Evolutionary conservation across 1,140 invertebrate genomes (phyloP).

Genomic region (Bombus sylvicola): DNA sequence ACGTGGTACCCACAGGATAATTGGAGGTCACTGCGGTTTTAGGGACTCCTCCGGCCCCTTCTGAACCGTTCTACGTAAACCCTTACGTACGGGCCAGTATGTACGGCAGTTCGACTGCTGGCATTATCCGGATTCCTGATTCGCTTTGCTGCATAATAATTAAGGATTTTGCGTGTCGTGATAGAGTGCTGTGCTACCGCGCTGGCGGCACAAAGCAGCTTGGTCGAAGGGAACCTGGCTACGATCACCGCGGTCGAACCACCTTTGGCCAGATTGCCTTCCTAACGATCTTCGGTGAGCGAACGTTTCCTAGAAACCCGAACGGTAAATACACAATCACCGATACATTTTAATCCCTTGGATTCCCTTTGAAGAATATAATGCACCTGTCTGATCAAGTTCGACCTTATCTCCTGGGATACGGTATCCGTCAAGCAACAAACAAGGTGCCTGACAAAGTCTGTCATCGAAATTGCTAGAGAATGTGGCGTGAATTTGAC

Average conservation of each 20-base stretch:
- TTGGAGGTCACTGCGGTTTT: constrained; percentile 74
- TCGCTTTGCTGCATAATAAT: constrained; percentile 65
- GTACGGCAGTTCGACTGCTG: constrained; percentile 57
- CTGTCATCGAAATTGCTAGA: background rate
- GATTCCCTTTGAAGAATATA: background rate
- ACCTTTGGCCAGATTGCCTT: background rate
- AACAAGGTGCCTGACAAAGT: background rate
- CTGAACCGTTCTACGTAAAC: constrained; percentile 47
- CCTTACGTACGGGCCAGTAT: constrained; percentile 56
- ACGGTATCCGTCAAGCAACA: background rate
- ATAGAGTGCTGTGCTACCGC: constrained; percentile 27
- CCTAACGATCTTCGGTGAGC: background rate
- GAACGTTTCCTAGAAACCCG: background rate
- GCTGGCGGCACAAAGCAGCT: background rate
- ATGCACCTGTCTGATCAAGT: background rate
- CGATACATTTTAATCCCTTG: background rate
- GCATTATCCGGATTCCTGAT: constrained; percentile 68
- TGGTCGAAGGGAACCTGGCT: background rate
- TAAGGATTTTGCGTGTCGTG: constrained; percentile 56
- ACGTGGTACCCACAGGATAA: constrained; percentile 74
- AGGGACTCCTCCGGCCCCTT: constrained; percentile 63
- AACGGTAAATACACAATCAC: background rate
- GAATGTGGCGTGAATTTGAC: too few species aligned
- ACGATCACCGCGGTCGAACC: background rate
- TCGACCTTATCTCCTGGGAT: background rate